These are phyloP conservation scores for Gavialis gangeticus DNA, from an alignment of 2,113 vertebrate genomes.

Conservation along the genomic window DNA sequence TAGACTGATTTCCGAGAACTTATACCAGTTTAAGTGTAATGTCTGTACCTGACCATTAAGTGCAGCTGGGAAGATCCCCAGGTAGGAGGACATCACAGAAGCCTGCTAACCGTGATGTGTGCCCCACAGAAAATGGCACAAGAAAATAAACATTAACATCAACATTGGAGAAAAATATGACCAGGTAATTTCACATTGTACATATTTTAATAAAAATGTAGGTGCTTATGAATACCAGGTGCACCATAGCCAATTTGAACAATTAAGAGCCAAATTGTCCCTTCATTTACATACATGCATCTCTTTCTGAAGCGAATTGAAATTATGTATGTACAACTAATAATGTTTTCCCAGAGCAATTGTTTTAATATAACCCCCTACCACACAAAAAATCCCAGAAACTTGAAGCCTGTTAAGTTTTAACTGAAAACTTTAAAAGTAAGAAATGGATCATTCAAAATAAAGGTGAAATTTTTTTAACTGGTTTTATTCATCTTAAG, in stretches of 20 bases:
- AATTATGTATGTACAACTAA: conserved; percentile 57
- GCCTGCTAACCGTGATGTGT: too few relatives aligned
- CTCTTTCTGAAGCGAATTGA: conserved; percentile 64
- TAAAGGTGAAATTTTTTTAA: not conserved
- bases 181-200: not conserved
- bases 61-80: too few relatives aligned
- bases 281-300: conserved; percentile 52
- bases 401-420: conserved; percentile 35
- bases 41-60: too few relatives aligned
- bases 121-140: too few relatives aligned
- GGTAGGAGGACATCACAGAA: too few relatives aligned
- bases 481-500: not conserved
- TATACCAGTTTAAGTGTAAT: too few relatives aligned
- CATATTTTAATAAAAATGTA: not conserved
- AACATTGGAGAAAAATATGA: not conserved
- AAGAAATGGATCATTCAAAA: not conserved
- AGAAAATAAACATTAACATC: not conserved
- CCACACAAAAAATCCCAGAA: conserved; percentile 28
- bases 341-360: conserved; percentile 12
- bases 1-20: too few relatives aligned
- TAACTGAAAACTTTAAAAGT: not conserved
- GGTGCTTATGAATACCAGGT: not conserved
- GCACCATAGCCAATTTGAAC: conserved; percentile 65
- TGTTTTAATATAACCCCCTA: conserved; percentile 13
- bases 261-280: conserved; percentile 65